Base-by-base conservation (phyloP, 2,797 vertebrate genomes). In the Microctenopoma steveboyesi region DNA sequence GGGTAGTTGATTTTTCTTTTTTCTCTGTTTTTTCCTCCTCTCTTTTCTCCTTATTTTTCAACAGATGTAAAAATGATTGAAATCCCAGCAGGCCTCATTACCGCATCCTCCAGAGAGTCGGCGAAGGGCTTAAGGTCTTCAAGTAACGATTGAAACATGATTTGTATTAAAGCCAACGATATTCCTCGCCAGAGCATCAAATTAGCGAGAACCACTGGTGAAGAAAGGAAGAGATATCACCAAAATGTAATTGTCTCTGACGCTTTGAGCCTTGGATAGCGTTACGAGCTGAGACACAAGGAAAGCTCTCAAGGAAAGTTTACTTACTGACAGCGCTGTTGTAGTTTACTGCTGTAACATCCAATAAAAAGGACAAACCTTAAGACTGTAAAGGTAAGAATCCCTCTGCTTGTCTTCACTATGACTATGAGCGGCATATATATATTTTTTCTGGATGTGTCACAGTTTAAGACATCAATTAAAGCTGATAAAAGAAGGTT, bases 71-170 rank as follows among this genome's bases (percentile, higher is more conserved):
- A 92, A 94, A 88, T 95, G 91, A 95, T 94, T 92, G 92, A 95
- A 95, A 91, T 96, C 96, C 96, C 96, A 94, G 90, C 94, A 95
- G 96, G 94, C 94, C 96, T 97, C 96, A 97, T 97, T 97, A 97
- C 92, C 82, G 74, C 78, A 7, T 42, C 93, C 93, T 92, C 93
- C 74, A 8, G 85, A 62, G 93, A 90, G 91, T 90, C 86, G 78
- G 91, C 87, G 80, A 57, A 52, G 92, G 94, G 94, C 94, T 82
- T 90, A 90, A 92, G 95, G 94, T 96, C 95, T 94, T 93, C 93
- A 92, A 89, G 91, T 95, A 96, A 96, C 95, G 95, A 96, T 96
- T 95, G 79, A 93, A 94, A 96, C 94, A 95, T 95, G 95, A 96
- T 97, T 96, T 95, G 95, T 97, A 96, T 96, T 96, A 96, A 95